Percentiles rank a stretch among this genome's conserved stretches.
Evolutionary conservation across 2,113 vertebrate genomes (phyloP).

Genomic region (Pelobates fuscus): DNA sequence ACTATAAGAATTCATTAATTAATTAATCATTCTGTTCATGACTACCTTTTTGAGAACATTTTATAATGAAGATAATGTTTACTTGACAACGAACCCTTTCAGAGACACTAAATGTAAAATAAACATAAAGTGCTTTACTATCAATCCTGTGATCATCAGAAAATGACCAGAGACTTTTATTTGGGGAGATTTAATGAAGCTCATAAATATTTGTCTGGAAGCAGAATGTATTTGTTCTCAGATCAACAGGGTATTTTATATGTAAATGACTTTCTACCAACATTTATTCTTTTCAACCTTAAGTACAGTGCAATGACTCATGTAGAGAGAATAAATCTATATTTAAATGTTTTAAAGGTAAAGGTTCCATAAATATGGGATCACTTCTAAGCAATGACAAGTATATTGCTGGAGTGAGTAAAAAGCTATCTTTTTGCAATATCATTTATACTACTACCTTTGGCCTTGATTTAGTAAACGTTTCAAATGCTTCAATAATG

Average conservation of each 20-base stretch:
- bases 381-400: slow-evolving; percentile 13
- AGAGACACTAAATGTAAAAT: slow-evolving; percentile 44
- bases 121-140: slow-evolving; percentile 44
- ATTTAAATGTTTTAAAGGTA: slow-evolving; percentile 40
- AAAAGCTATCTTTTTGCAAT: slow-evolving; percentile 18
- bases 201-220: slow-evolving; percentile 48
- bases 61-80: no score
- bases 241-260: slow-evolving; percentile 47
- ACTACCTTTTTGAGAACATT: slow-evolving; percentile 29
- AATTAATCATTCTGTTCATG: slow-evolving; percentile 24
- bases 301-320: slow-evolving; percentile 43
- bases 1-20: slow-evolving; percentile 28
- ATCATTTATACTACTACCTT: slow-evolving; percentile 9
- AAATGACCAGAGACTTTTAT: slow-evolving; percentile 48
- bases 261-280: slow-evolving; percentile 37
- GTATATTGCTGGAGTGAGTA: slow-evolving; percentile 9
- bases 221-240: slow-evolving; percentile 40
- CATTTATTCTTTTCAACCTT: slow-evolving; percentile 46
- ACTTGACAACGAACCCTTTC: slow-evolving; percentile 33
- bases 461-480: no score
- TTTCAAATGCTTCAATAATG: no score
- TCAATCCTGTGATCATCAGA: slow-evolving; percentile 37
- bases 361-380: slow-evolving; percentile 37
- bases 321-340: slow-evolving; percentile 35
- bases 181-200: slow-evolving; percentile 46